A percentile compares a stretch with the other conserved stretches of the same genome.
These are phyloP conservation scores for Dinoponera quadriceps DNA, from an alignment of 1,140 invertebrate genomes.

Conservation along the genomic window DNA sequence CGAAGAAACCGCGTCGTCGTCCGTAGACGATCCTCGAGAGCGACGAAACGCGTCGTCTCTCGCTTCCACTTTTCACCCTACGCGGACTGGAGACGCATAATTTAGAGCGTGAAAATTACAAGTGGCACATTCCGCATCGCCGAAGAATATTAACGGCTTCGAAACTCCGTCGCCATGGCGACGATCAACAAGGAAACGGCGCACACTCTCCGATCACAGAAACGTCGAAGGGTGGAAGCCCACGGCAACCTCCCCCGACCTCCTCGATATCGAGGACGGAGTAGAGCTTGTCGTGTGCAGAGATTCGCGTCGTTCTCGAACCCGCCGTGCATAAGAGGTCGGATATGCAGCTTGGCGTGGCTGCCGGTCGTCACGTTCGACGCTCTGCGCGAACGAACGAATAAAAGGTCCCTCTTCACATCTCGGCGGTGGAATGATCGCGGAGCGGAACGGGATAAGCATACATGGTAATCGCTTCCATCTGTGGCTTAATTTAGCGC, in stretches of 20 bases:
- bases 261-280: not conserved
- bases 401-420: not conserved
- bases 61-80: no score
- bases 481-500: conserved; percentile 11
- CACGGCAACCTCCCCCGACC: not conserved
- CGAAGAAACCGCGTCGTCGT: no score
- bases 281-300: conserved; percentile 16
- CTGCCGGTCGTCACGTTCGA: conserved; percentile 10
- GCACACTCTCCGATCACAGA: conserved; percentile 21
- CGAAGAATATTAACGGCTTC: conserved; percentile 37
- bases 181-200: conserved; percentile 73
- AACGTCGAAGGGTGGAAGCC: not conserved
- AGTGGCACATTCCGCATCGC: not conserved
- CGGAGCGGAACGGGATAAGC: conserved; percentile 20
- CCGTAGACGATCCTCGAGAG: no score
- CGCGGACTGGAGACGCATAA: no score
- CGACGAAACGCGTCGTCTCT: no score
- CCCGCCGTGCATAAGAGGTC: no score
- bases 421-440: not conserved
- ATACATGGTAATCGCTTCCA: conserved; percentile 49
- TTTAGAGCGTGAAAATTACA: no score
- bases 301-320: not conserved
- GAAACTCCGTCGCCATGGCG: conserved; percentile 78
- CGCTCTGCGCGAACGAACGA: not conserved
- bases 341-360: no score